These are phyloP conservation scores for Diarsia mendica DNA, from an alignment of 2,888 invertebrate species.

Conservation along the genomic window DNA sequence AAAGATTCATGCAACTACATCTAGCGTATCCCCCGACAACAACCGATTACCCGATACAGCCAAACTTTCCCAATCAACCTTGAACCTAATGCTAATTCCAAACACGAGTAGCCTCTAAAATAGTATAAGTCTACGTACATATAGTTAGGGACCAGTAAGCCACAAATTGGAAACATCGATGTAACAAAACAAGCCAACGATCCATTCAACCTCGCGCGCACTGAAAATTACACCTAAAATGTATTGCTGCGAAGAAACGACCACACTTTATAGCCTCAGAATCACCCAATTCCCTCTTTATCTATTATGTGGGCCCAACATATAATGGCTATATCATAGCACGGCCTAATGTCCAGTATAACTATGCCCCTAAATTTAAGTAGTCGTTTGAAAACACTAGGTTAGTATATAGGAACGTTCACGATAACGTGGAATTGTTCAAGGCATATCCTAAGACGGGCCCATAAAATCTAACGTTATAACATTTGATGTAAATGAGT, in stretches of 20 bases:
- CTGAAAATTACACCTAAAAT: slow-evolving; percentile 44
- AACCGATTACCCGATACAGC: too few relatives aligned
- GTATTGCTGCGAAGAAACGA: slow-evolving; percentile 50
- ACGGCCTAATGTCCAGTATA: slow-evolving; percentile 38
- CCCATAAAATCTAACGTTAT: slow-evolving; percentile 63
- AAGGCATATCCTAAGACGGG: slow-evolving; percentile 30
- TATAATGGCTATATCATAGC: slow-evolving; percentile 41
- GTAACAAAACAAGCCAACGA: slow-evolving; percentile 48
- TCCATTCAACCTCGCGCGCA: slow-evolving; percentile 31
- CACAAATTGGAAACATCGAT: slow-evolving; percentile 37
- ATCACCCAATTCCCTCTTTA: slow-evolving; percentile 49
- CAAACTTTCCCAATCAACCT: too few relatives aligned
- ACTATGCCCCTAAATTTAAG: slow-evolving; percentile 49
- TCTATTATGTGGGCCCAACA: slow-evolving; percentile 33
- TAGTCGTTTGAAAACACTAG: slow-evolving; percentile 49
- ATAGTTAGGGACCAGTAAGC: not conserved
- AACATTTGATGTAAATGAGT: slow-evolving; percentile 61
- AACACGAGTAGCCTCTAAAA: slow-evolving; percentile 5
- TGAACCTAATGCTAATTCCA: not conserved
- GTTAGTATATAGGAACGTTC: slow-evolving; percentile 22
- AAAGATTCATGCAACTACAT: not conserved
- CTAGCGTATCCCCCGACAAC: not conserved
- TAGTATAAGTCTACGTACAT: not conserved
- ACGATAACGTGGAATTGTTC: slow-evolving; percentile 42
- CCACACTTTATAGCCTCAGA: slow-evolving; percentile 49